A percentile compares a stretch with the other conserved stretches of the same genome.
Evolutionary conservation across 2,113 vertebrate genomes (phyloP).

Genomic region (Tamias sibiricus): DNA sequence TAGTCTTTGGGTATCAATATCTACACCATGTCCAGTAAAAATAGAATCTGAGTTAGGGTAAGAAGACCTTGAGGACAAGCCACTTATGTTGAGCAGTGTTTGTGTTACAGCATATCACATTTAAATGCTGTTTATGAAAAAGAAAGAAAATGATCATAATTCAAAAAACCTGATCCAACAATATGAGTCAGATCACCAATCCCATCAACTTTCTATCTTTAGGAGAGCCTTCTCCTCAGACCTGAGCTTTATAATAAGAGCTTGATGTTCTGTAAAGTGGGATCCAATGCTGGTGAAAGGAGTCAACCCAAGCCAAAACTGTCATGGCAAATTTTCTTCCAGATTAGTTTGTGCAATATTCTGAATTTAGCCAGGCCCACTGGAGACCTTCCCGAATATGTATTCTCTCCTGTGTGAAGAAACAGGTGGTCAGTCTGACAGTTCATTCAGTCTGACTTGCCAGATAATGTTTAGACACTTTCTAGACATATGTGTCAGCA

Average conservation of each 20-base stretch:
- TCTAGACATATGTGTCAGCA: conserved; percentile 45
- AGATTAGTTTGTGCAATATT: neutral
- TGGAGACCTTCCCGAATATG: neutral
- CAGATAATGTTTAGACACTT: conserved; percentile 36
- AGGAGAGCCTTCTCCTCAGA: neutral
- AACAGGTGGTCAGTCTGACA: neutral
- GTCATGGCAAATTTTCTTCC: neutral
- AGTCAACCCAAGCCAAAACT: neutral
- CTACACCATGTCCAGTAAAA: neutral
- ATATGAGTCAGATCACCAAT: neutral
- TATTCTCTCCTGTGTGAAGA: conserved; percentile 36
- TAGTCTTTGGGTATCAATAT: neutral
- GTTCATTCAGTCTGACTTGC: neutral
- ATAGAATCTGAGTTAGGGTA: neutral
- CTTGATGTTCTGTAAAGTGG: neutral
- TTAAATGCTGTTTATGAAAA: neutral
- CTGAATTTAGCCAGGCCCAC: neutral
- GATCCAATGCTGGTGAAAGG: neutral
- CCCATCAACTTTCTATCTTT: neutral
- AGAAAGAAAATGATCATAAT: neutral
- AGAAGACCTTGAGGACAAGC: neutral
- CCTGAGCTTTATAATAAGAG: neutral
- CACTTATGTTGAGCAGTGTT: neutral
- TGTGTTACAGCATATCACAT: neutral
- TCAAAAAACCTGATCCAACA: neutral